Conservation (phyloP, 1,140 invertebrate genomes). For the Drosophila virilis region DNA sequence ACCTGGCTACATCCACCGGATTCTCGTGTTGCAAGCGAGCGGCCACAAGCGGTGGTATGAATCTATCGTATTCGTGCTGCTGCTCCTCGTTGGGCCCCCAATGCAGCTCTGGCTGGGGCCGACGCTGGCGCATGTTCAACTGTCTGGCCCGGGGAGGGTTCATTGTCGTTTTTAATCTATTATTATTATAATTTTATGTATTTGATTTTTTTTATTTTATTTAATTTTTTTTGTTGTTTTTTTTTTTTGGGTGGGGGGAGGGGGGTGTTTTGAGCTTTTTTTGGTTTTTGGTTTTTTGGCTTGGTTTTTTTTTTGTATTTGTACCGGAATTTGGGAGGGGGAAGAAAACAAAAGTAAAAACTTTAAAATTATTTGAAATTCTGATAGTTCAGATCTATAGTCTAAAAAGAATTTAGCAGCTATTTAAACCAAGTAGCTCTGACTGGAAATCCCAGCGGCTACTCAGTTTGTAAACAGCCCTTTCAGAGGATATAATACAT, state of each 20-base stretch:
- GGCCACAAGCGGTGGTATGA: conserved; percentile 22
- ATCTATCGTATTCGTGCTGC: conserved; percentile 11
- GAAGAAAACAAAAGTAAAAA: conserved; percentile 18
- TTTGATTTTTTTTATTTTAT: not conserved
- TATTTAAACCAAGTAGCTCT: not conserved
- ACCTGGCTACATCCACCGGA: conserved; percentile 32
- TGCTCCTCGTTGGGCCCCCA: conserved; percentile 24
- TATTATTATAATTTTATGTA: not conserved
- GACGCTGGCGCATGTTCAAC: not conserved
- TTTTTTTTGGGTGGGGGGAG: not conserved
- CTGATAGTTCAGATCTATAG: not conserved
- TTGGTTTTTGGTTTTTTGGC: not conserved
- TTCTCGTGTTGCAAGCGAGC: conserved; percentile 19
- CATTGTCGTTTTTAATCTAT: conserved; percentile 1
- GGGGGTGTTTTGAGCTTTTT: not conserved
- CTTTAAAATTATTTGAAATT: conserved; percentile 15
- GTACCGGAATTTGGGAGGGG: conserved; percentile 31
- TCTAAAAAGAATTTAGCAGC: not conserved
- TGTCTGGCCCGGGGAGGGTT: conserved; percentile 1
- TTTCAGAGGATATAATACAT: no score
- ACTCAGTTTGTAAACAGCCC: not conserved
- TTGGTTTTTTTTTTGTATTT: conserved; percentile 1
- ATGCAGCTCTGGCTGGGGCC: conserved; percentile 11
- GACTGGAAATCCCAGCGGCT: not conserved
- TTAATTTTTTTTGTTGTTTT: not conserved